Evolutionary conservation across 2,888 invertebrate species (phyloP).

Genomic region (Plagodis dolabraria): DNA sequence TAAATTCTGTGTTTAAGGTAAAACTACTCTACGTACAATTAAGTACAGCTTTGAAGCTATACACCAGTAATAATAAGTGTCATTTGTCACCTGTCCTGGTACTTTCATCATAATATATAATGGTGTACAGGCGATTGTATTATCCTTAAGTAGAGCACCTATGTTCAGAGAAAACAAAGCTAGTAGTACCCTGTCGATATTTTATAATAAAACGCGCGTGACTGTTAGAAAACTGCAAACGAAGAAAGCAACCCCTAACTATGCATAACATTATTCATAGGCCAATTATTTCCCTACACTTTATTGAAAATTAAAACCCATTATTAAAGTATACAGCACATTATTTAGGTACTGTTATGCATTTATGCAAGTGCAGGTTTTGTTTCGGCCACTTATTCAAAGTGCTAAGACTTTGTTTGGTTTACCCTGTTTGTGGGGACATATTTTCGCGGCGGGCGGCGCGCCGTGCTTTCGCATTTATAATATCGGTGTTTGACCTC

Average conservation of each 20-base stretch:
- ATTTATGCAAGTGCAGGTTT: conserved; percentile 64
- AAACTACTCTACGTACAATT: conserved; percentile 6
- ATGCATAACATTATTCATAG: conserved; percentile 53
- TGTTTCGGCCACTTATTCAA: conserved; percentile 62
- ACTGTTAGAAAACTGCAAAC: conserved; percentile 20
- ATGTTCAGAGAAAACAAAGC: not conserved
- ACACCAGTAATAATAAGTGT: conserved; percentile 8
- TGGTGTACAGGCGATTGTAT: not conserved
- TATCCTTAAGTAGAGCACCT: conserved; percentile 3
- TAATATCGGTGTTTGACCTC: conserved; percentile 72
- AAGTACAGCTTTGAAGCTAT: not conserved
- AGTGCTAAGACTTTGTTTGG: conserved; percentile 66
- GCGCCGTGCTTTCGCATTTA: conserved; percentile 80
- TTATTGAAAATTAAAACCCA: conserved; percentile 56
- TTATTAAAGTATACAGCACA: conserved; percentile 34
- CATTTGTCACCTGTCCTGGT: not conserved
- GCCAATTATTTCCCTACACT: conserved; percentile 45
- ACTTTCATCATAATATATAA: not conserved
- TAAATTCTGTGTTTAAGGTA: conserved; percentile 16
- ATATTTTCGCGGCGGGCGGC: conserved; percentile 72
- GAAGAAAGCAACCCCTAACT: conserved; percentile 37
- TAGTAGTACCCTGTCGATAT: not conserved
- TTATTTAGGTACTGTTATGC: conserved; percentile 41
- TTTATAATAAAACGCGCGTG: conserved; percentile 3
- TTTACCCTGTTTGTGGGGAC: conserved; percentile 70